A percentile compares a stretch with the other conserved stretches of the same genome.
These are phyloP conservation scores for Phorcus lineatus DNA, from an alignment of 2,888 invertebrate genomes.

Conservation along the genomic window DNA sequence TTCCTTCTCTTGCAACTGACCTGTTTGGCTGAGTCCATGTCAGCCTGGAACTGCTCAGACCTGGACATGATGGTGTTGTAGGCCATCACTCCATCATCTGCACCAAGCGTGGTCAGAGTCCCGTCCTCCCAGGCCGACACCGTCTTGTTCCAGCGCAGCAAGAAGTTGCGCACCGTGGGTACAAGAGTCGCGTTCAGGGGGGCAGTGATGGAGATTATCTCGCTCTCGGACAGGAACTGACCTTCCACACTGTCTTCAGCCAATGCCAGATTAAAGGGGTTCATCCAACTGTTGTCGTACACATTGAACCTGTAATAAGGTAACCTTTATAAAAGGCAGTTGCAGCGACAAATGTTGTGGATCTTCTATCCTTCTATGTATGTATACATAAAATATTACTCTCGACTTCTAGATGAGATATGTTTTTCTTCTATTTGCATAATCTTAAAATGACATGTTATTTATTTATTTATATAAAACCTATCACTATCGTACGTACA, in stretches of 20 bases:
- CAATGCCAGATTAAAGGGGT: conserved; percentile 35
- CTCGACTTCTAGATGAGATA: too few species aligned
- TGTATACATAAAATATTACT: too few species aligned
- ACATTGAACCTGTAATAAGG: conserved; percentile 41
- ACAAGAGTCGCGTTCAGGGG: conserved; percentile 22
- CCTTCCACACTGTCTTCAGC: conserved; percentile 37
- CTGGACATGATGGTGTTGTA: conserved; percentile 16
- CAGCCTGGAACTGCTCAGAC: conserved; percentile 32
- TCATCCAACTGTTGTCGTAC: conserved; percentile 33
- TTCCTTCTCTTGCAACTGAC: not conserved
- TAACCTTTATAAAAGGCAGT: not conserved
- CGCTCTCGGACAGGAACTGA: conserved; percentile 28
- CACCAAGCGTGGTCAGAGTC: conserved; percentile 24
- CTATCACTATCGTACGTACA: conserved; percentile 28
- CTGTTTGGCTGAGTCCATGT: conserved; percentile 34
- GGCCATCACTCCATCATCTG: conserved; percentile 28
- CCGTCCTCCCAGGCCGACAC: conserved; percentile 44
- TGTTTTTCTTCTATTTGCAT: too few species aligned
- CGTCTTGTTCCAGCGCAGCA: conserved; percentile 47
- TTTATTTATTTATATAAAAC: too few species aligned
- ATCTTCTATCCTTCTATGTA: too few species aligned
- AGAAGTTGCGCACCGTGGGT: conserved; percentile 32
- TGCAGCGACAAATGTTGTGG: too few species aligned
- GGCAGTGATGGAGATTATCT: conserved; percentile 20
- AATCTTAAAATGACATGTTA: too few species aligned